Evolutionary conservation across 1,140 invertebrate genomes (phyloP), one percentile per base, ranked within the genome.

Genomic region (Drosophila prosaltans): DNA sequence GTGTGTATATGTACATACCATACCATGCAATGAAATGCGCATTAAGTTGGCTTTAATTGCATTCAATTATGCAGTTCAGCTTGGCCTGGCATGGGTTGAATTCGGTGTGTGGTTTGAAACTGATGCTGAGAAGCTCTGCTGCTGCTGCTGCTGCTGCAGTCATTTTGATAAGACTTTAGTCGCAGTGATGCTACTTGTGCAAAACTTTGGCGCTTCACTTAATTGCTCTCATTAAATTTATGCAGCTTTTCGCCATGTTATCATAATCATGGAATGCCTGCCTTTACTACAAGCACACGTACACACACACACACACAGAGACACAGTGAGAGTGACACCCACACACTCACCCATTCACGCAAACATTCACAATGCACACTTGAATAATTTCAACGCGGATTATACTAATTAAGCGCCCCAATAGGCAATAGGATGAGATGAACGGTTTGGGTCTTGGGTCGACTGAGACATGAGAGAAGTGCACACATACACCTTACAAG

Each of bases 341-440:
- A 36, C 32, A 36, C 32, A 10, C 40, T 16, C 39, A 24, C 54
- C 5, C 59, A 64, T 8, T 28, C 21, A 9, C 28, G 65, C 65
- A 36, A 32, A 63, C 66, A 68, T 80, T 62, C 72, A 83, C 83
- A 83, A 79, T 88, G 83, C 77, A 86, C 83, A 86, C 83, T 88
- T 83, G 83, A 86, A 83, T 89, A 89, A 89, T 84, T 89, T 78
- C 84, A 89, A 81, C 84, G 84, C 84, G 84, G 84, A 89, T 89
- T 89, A 89, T 89, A 89, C 84, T 89, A 89, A 89, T 89, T 89
- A 89, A 89, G 84, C 84, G 84, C 66, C 28, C 77, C 78, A 81
- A 73, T 72, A 78, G 69, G 57, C 69, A 16, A 39, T n/a, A 16
- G 28, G 7, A 2, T n/a, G 36, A 59, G 41, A 41, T 7, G 5